Evolutionary conservation across 2,888 invertebrate genomes (phyloP), one percentile per base, ranked within the genome.

Genomic region (Agrotis segetum): DNA sequence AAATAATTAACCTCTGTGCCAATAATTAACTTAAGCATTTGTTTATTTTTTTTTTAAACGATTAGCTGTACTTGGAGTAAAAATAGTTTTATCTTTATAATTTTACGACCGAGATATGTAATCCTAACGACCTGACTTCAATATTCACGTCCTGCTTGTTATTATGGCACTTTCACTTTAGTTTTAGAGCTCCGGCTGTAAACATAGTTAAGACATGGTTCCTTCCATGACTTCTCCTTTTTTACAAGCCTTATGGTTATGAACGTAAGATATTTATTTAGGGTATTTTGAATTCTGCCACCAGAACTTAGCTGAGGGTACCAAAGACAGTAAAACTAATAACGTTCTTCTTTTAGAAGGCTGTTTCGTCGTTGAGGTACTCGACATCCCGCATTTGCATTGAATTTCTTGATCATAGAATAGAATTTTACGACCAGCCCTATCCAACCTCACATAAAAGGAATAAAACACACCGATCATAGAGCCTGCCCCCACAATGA

Each of bases 121-220:
- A 77, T 66, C 60, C 77, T 67, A 81, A 70, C 53, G 81, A 71
- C 49, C 50, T 49, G 50, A 55, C 56, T 79, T 67, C 24, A 63
- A 71, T 70, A 62, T 70, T 56, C 50, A 50, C 74, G 60, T 70
- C 74, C 78, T 67, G 47, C 55, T 68, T 53, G 63, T 68, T 59
- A 74, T 77, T 73, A 73, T 75, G 65, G 60, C 29, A 68, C 75
- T 83, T 85, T 80, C 85, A 70, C 74, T 74, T 50, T 60, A 77
- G 61, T 50, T 82, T 78, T 62, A 73, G 62, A 59, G 49, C 62
- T 56, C 29, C 34, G 21, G 24, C 29, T 61, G 46, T 82, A 67
- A 78, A 77, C 11, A 29, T 40, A 60, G 34, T 47, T 77, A 24
- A 24, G 47, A 50, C 21, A 13, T 52, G 55, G 17, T n/a, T 24